Evolutionary conservation across 2,113 vertebrate species (phyloP), one percentile per base, ranked within the genome.

Genomic region (Macaca mulatta): DNA sequence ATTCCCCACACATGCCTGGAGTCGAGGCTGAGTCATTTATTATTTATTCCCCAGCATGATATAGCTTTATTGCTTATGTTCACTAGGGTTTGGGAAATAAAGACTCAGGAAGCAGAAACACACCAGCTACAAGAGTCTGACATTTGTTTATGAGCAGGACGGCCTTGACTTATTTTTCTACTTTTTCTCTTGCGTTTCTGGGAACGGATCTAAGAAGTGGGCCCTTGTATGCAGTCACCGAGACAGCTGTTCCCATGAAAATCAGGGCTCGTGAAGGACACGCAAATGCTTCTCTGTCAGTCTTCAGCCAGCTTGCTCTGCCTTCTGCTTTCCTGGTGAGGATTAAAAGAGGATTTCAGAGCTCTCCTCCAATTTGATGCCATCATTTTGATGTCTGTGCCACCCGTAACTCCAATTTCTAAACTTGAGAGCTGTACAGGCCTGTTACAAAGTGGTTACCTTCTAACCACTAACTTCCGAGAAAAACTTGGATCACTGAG

Each of bases 21-120:
- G 40, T 89, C 11, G 7, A 81, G 72, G 43, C 25, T 10, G 74
- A 82, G 22, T 67, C 45, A 57, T 86, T 94, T 67, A 92, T 93
- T 93, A 32, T 69, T 77, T 86, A 96, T 82, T 88, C 61, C 57
- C 38, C 84, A 69, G 93, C 14, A 48, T 6, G 43, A 50, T 13
- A 43, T 9, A 78, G 4, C 50, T 57, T 94, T 61, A 12, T 25
- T 89, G 75, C 35, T 75, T 86, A 48, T 79, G 78, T 94, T 81
- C 72, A 32, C n/a, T 9, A 35, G n/a, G 8, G 16, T 67, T 87
- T 50, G 32, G 67, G 70, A 78, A 43, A 40, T 69, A 38, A 88
- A 57, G 72, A 48, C 14, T 27, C 55, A 32, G 50, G 25, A 30
- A 81, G 57, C 72, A 90, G 82, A 91, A 45, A 48, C 10, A 30